A percentile compares a stretch with the other conserved stretches of the same genome.
Conservation (phyloP, 2,113 vertebrate genomes). For the Ctenodactylus gundi region DNA sequence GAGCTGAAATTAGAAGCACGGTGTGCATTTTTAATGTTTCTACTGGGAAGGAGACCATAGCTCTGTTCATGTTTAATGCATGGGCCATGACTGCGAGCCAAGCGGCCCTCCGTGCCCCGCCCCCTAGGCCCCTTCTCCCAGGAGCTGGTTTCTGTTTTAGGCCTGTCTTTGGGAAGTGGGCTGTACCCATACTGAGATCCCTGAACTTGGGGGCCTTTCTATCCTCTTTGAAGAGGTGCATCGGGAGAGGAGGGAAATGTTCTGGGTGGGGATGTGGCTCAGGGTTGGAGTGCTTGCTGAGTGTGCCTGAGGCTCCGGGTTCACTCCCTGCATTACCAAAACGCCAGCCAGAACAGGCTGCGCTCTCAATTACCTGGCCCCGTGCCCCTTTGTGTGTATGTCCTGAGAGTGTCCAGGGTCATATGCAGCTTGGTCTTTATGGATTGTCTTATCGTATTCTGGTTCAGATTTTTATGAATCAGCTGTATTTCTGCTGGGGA, state of each 20-base stretch:
- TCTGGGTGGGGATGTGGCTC: neutral
- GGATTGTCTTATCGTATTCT: neutral
- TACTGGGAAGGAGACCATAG: conserved; percentile 66
- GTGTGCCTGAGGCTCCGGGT: too few relatives aligned
- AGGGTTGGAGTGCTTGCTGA: neutral
- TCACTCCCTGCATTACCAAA: neutral
- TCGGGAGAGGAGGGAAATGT: neutral
- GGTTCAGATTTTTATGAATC: neutral
- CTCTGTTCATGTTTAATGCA: conserved; percentile 84
- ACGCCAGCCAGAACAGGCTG: neutral
- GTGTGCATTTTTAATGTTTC: conserved; percentile 82
- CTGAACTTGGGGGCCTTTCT: neutral
- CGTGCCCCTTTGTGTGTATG: neutral
- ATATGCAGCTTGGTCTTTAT: neutral
- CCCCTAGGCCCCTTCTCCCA: conserved; percentile 57
- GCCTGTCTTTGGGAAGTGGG: conserved; percentile 40
- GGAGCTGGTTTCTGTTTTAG: conserved; percentile 79
- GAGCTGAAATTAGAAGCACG: conserved; percentile 79
- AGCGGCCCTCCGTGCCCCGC: conserved; percentile 61
- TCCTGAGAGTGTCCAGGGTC: neutral
- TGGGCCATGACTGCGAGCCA: conserved; percentile 70
- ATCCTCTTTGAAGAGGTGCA: neutral
- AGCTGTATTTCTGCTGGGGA: neutral
- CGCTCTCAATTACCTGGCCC: neutral
- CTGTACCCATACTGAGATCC: neutral